Evolutionary conservation across 2,113 vertebrate genomes (phyloP).

Genomic region (Cyanoderma ruficeps): DNA sequence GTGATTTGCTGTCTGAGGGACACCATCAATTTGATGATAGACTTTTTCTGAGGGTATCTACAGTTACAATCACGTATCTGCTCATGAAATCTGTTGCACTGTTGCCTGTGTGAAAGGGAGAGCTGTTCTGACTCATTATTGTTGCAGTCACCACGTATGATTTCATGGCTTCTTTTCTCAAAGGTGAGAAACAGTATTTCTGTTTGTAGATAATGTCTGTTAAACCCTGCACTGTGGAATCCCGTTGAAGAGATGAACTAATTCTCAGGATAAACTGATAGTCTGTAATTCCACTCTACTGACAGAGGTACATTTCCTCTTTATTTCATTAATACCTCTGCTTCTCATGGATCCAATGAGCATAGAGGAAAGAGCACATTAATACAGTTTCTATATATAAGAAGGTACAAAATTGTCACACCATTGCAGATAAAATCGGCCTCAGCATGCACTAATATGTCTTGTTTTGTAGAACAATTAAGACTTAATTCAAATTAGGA

Average conservation of each 20-base stretch:
- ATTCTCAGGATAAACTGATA: background rate
- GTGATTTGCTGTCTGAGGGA: background rate
- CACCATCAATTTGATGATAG: background rate
- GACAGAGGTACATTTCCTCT: background rate
- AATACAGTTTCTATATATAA: background rate
- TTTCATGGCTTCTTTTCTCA: background rate
- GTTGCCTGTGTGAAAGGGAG: background rate
- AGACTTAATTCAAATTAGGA: background rate
- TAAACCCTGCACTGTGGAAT: background rate
- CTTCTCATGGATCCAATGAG: background rate
- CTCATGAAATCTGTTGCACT: background rate
- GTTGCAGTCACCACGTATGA: background rate
- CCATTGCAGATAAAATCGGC: background rate
- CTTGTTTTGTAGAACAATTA: background rate
- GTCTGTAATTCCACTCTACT: background rate
- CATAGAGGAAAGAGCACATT: background rate
- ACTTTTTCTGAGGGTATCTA: background rate
- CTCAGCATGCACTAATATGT: background rate
- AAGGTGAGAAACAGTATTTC: background rate
- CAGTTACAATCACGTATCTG: background rate
- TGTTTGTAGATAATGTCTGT: background rate
- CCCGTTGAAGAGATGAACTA: background rate
- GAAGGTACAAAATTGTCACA: background rate
- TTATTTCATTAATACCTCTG: background rate
- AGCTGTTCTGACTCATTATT: background rate